phyloP scores from a whole-genome alignment of 2,113 vertebrate species.

The Mus pahari region DNA sequence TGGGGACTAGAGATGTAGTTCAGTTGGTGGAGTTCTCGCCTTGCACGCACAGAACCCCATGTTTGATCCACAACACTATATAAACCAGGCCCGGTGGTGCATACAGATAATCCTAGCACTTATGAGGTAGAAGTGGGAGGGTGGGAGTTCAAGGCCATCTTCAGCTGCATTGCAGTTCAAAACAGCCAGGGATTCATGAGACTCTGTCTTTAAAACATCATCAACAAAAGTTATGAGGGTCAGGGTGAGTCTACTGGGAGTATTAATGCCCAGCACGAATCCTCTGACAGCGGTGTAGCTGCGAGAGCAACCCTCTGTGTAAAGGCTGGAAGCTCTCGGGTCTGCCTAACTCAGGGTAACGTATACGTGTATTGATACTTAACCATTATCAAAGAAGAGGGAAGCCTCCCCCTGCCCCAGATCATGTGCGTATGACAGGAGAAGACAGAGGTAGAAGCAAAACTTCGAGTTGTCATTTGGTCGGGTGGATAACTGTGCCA shows the following conservation, averaged over 20 bases:
- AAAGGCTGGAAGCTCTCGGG: not conserved
- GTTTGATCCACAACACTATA: not conserved
- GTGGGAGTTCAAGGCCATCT: not conserved
- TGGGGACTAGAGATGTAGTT: not conserved
- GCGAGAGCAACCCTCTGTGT: not conserved
- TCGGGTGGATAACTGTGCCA: slow-evolving; percentile 50
- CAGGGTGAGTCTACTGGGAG: not conserved
- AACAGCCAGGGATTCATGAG: not conserved
- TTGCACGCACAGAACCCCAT: not conserved
- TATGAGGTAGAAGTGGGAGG: not conserved
- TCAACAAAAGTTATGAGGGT: not conserved
- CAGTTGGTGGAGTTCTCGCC: not conserved
- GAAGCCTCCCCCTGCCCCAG: not conserved
- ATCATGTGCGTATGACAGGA: not conserved
- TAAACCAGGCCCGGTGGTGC: not conserved
- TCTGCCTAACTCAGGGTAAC: not conserved
- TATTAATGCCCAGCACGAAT: not conserved
- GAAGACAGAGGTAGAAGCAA: slow-evolving; percentile 26
- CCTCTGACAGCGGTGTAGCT: not conserved
- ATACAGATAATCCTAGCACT: not conserved
- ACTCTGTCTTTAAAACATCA: not conserved
- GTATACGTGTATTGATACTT: not conserved
- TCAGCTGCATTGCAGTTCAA: not conserved
- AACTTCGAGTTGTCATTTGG: slow-evolving; percentile 6
- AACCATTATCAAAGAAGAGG: not conserved